A percentile compares a stretch with the other conserved stretches of the same genome.
Conservation (phyloP, 2,797 vertebrate genomes). For the Xenentodon cancila region DNA sequence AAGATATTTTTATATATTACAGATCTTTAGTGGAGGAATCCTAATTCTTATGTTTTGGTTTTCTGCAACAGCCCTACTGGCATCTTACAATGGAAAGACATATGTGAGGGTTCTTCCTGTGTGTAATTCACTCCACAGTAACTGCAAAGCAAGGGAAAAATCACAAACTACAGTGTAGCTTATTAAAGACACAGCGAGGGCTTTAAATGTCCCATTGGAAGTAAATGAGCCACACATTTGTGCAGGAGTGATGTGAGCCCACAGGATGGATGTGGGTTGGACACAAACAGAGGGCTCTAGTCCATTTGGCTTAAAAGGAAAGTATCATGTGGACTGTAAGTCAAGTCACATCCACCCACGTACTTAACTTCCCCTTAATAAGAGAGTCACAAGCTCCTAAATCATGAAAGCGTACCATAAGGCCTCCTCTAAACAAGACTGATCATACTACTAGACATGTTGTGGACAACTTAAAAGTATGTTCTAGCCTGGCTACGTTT, state of each 20-base stretch:
- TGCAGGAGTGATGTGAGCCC: slow-evolving; percentile 37
- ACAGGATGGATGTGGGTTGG: slow-evolving; percentile 58
- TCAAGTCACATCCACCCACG: slow-evolving; percentile 62
- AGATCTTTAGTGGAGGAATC: too few relatives aligned
- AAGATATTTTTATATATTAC: too few relatives aligned
- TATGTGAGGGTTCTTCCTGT: slow-evolving; percentile 13
- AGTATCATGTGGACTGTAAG: slow-evolving; percentile 58
- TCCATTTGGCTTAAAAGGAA: slow-evolving; percentile 55
- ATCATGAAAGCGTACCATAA: slow-evolving; percentile 46
- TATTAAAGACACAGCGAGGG: slow-evolving; percentile 45
- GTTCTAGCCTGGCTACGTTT: slow-evolving; percentile 4
- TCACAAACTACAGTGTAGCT: slow-evolving; percentile 26
- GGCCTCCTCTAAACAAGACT: slow-evolving; percentile 42
- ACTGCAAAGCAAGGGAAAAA: slow-evolving; percentile 51
- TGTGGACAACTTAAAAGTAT: slow-evolving; percentile 20
- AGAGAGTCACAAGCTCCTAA: slow-evolving; percentile 50
- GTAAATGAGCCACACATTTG: slow-evolving; percentile 38
- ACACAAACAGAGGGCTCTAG: slow-evolving; percentile 40
- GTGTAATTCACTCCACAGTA: slow-evolving; percentile 39
- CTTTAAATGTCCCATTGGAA: slow-evolving; percentile 51
- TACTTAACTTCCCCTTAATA: slow-evolving; percentile 63
- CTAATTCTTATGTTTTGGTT: too few relatives aligned
- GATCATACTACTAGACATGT: slow-evolving; percentile 52
- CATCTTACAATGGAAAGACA: slow-evolving; percentile 25
- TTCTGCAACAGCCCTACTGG: too few relatives aligned